Conservation (phyloP, 37 sponge, comb jelly and placozoan genomes). For the Mnemiopsis leidyi region DNA sequence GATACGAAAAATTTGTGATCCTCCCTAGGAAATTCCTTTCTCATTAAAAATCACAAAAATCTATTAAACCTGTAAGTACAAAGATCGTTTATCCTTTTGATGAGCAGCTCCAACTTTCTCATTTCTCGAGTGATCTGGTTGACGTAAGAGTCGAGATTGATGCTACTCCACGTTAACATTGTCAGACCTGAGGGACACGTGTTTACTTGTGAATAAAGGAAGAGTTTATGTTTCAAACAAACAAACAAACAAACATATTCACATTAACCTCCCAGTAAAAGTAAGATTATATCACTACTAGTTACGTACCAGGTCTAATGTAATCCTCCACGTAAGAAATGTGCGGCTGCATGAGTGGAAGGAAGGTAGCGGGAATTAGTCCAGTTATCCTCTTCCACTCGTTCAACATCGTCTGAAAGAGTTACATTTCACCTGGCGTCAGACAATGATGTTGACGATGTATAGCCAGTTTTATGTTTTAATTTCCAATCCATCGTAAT, state of each 20-base stretch:
- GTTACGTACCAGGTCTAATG: conserved; percentile 67
- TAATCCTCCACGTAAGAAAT: conserved; percentile 71
- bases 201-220: no score
- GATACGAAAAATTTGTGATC: no score
- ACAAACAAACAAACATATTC: no score
- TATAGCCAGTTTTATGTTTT: no score
- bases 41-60: no score
- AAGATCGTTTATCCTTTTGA: conserved; percentile 59
- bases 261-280: no score
- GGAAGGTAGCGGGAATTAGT: conserved; percentile 37
- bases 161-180: conserved; percentile 89
- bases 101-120: conserved; percentile 72
- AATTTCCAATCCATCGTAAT: no score
- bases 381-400: conserved; percentile 57
- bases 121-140: conserved; percentile 65
- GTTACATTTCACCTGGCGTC: neutral
- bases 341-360: conserved; percentile 60
- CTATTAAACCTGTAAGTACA: conserved; percentile 19
- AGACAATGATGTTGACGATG: no score
- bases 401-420: conserved; percentile 19
- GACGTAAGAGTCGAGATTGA: conserved; percentile 78
- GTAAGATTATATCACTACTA: no score
- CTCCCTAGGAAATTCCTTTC: no score
- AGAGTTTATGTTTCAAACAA: no score
- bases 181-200: conserved; percentile 75